Evolutionary conservation across 1,140 invertebrate species (phyloP).

Genomic region (Lasioglossum baleicum): DNA sequence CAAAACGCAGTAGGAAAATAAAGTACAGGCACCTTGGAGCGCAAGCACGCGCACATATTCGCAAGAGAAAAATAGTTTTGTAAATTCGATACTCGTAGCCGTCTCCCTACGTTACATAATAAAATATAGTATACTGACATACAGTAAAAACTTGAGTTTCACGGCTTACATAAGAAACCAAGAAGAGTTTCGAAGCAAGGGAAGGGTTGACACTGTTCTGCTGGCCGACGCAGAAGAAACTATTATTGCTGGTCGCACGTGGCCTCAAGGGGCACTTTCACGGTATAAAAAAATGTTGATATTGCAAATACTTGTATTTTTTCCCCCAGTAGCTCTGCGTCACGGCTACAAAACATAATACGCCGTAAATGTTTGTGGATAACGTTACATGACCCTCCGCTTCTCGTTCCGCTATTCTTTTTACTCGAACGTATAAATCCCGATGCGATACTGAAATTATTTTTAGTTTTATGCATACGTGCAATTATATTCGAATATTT

Average conservation of each 20-base stretch:
- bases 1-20: too few relatives aligned
- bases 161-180: constrained; percentile 13
- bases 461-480: not conserved
- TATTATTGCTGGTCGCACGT: constrained; percentile 24
- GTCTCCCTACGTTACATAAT: not conserved
- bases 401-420: not conserved
- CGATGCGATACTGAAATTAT: not conserved
- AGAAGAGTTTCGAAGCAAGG: not conserved
- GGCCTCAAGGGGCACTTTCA: constrained; percentile 5
- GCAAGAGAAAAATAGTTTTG: too few relatives aligned
- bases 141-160: constrained; percentile 22
- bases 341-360: not conserved
- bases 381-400: not conserved
- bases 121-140: not conserved
- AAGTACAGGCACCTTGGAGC: too few relatives aligned
- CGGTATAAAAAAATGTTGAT: constrained; percentile 23
- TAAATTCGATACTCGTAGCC: not conserved
- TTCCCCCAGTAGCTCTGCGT: not conserved
- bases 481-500: too few relatives aligned
- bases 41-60: too few relatives aligned
- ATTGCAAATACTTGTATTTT: constrained; percentile 21
- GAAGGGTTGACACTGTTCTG: constrained; percentile 7
- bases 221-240: not conserved
- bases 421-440: not conserved
- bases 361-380: not conserved